phyloP scores from a whole-genome alignment of 2,888 invertebrate genomes.

The Drosophila siamana region DNA sequence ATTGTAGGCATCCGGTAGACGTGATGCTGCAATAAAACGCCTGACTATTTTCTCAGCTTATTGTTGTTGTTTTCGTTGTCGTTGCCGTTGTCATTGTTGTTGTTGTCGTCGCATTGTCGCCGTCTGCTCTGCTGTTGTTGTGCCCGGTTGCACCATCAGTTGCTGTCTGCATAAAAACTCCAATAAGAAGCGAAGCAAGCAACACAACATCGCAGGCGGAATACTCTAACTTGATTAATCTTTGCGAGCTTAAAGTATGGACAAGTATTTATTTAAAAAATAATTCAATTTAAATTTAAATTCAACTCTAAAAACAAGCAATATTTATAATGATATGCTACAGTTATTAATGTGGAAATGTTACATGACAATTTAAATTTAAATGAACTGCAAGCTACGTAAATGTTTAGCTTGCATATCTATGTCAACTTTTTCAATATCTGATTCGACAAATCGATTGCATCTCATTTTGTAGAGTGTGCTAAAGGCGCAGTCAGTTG shows the following conservation, averaged over 20 bases:
- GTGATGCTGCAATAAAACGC: constrained; percentile 79
- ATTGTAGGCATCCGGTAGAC: constrained; percentile 81
- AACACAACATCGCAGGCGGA: constrained; percentile 6
- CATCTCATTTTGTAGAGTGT: constrained; percentile 21
- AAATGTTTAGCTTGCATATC: neutral
- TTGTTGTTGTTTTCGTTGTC: constrained; percentile 33
- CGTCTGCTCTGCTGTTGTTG: constrained; percentile 40
- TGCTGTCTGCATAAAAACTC: constrained; percentile 70
- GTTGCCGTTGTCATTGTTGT: constrained; percentile 37
- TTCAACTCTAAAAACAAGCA: too few species aligned
- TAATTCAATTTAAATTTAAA: too few species aligned
- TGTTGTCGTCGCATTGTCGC: constrained; percentile 77
- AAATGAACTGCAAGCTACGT: too few species aligned
- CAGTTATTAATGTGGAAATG: neutral
- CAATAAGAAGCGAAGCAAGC: constrained; percentile 67
- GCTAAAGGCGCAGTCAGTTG: constrained; percentile 7
- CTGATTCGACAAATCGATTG: neutral
- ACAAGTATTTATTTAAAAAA: too few species aligned
- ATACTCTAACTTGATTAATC: constrained; percentile 32
- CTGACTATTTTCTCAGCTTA: constrained; percentile 56
- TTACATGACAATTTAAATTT: too few species aligned
- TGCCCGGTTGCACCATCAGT: constrained; percentile 45
- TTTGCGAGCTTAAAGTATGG: too few species aligned
- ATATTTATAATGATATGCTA: neutral
- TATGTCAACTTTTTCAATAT: neutral